Evolutionary conservation across 23 tunicate species (phyloP), one percentile per base, ranked within the genome.

Genomic region (Ciona savignyi): DNA sequence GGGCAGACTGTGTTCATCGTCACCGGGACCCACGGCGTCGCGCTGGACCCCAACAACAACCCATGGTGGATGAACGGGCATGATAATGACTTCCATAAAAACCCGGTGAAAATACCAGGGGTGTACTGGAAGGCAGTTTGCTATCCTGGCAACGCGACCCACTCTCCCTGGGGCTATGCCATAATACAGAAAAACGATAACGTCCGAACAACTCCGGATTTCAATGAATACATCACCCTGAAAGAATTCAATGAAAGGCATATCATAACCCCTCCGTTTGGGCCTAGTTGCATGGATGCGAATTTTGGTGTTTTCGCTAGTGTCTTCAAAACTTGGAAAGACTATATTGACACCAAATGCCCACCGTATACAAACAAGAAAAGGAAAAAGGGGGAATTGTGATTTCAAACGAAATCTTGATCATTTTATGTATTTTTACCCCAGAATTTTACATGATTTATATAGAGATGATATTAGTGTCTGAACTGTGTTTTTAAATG

Each of bases 61-160:
- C 78, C 81, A 23, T 34, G 81, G 20, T 90, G 85, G 89, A 70
- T 86, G 75, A 73, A 85, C 26, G 79, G 27, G 20, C 15, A 49
- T 15, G 30, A 28, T 26, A 32, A 76, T 2, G 32, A 33, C 11
- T 3, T 22, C 21, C 67, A 73, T 4, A 78, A 75, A 84, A 82
- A 73, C 29, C 79, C 80, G 26, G 98, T 93, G 0, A 83, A 79
- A 72, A 85, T 87, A n/a, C 98, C 98, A 4, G 89, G 80, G 23
- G 86, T 72, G 73, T 93, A 86, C 67, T 93, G 98, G 98, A 93
- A 93, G 63, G 95, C 95, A 0, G 93, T 86, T 49, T 93, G 98
- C 68, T 93, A 93, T 72, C 97, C 97, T 63, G 97, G 97, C 9
- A 82, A 78, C 73, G 25, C 70, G 19, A 35, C 61, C 30, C 25